Evolutionary conservation across 2,888 invertebrate species (phyloP), one percentile per base, ranked within the genome.

Genomic region (Unio pictorum): DNA sequence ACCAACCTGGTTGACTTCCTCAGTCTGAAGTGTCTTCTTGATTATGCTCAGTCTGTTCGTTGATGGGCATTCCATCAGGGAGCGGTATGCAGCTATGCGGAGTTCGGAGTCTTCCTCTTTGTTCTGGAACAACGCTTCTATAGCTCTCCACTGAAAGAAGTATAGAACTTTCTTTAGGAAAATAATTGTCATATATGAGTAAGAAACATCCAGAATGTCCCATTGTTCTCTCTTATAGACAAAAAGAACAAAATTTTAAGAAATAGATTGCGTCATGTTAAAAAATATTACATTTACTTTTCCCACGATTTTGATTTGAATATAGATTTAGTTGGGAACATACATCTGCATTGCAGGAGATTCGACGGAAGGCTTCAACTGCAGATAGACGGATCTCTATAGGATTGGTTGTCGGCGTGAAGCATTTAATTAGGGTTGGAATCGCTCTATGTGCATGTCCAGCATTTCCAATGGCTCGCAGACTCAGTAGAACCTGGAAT

Each of bases 401-500:
- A 0, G 94, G 92, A 7, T 93, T 89, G n/a, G 92, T 91, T 1
- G 91, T 88, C 82, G 95, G 79, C 58, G 72, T 76, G 72, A 81
- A 73, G 74, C 89, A 89, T 28, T 79, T 79, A 56, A 78, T 77
- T 56, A 90, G 73, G 4, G 81, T 81, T 7, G 81, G 63, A 17
- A 82, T 81, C n/a, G 81, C 79, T n/a, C 73, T 66, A 20, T 80
- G 79, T 54, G 94, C 92, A 0, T 94, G 91, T 1, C 97, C 98
- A 79, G 95, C 94, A 88, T 97, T 98, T 23, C 96, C 96, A 6
- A 97, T 89, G 0, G 96, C 95, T 91, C 97, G 96, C 30, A 97
- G 91, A 17, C 94, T 93, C 79, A 95, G 92, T 74, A 95, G 91
- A 63, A 94, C 91, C 85, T 84, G 74, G 5, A 71, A 64, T 26